Conservation (phyloP, 2,113 vertebrate genomes). For the Aptenodytes forsteri region DNA sequence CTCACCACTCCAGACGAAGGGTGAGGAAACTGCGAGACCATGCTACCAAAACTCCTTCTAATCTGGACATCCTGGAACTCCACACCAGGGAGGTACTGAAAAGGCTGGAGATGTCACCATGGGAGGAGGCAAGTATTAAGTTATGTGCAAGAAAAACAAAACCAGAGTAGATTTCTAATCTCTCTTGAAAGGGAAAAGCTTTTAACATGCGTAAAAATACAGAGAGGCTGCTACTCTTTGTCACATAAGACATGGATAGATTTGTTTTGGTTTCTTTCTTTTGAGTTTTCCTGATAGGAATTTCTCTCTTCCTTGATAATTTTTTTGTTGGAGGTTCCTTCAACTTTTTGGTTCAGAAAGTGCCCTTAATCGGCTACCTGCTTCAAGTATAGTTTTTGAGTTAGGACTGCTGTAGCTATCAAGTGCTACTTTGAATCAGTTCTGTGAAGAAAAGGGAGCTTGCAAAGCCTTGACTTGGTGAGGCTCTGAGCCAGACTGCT, state of each 20-base stretch:
- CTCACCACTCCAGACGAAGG: constrained; percentile 83
- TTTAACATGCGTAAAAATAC: not conserved
- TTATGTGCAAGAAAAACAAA: not conserved
- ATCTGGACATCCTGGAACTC: constrained; percentile 93
- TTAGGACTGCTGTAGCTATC: not conserved
- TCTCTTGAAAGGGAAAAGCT: not conserved
- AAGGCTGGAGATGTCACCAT: constrained; percentile 90
- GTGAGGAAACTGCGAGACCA: constrained; percentile 90
- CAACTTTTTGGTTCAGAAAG: not conserved
- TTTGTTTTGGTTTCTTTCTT: not conserved
- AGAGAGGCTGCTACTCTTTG: not conserved
- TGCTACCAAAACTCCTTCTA: constrained; percentile 84
- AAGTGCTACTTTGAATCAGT: not conserved
- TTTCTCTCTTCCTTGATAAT: not conserved
- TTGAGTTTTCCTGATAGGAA: not conserved
- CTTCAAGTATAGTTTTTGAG: not conserved
- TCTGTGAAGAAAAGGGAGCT: not conserved
- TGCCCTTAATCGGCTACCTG: not conserved
- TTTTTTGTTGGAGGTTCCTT: not conserved
- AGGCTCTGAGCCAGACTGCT: not conserved
- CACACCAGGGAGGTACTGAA: constrained; percentile 93
- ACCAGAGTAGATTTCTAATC: not conserved
- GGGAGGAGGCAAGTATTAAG: constrained; percentile 84
- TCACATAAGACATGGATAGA: not conserved
- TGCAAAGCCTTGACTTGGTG: not conserved